These are phyloP conservation scores for Australoheros facetus DNA, from an alignment of 2,797 vertebrate genomes.

Conservation along the genomic window DNA sequence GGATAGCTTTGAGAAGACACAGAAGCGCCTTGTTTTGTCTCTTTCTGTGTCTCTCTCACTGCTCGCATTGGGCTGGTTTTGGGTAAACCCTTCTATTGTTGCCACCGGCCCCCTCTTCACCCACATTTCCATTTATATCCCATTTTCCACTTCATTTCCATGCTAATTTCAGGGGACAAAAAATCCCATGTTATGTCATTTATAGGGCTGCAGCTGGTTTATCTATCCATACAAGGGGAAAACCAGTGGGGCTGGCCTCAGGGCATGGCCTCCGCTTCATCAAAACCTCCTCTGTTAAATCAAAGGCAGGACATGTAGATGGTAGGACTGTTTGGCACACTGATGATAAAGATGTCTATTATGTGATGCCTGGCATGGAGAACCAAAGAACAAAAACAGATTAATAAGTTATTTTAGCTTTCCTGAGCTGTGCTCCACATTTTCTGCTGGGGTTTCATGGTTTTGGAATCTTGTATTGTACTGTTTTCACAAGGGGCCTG, in stretches of 20 bases:
- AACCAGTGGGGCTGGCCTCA: slow-evolving; percentile 39
- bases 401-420: slow-evolving; percentile 58
- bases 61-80: slow-evolving; percentile 63
- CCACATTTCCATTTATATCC: slow-evolving; percentile 80
- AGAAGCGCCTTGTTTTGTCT: slow-evolving; percentile 66
- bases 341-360: slow-evolving; percentile 48
- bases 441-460: slow-evolving; percentile 53
- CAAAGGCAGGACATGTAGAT: slow-evolving; percentile 52
- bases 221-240: slow-evolving; percentile 58
- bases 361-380: slow-evolving; percentile 20
- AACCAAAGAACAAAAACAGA: slow-evolving; percentile 28
- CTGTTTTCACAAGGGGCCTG: slow-evolving; percentile 67
- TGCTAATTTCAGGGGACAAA: slow-evolving; percentile 75
- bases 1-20: slow-evolving; percentile 67
- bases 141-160: slow-evolving; percentile 79
- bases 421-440: slow-evolving; percentile 21
- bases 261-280: slow-evolving; percentile 40
- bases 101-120: slow-evolving; percentile 59
- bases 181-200: slow-evolving; percentile 76
- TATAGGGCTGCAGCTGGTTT: slow-evolving; percentile 79
- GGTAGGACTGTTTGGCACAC: slow-evolving; percentile 38
- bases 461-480: slow-evolving; percentile 38
- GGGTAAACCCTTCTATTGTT: slow-evolving; percentile 78
- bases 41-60: slow-evolving; percentile 1
- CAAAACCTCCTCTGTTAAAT: slow-evolving; percentile 64